phyloP scores from a whole-genome alignment of 2,797 vertebrate genomes.

The Pangasius macronema region DNA sequence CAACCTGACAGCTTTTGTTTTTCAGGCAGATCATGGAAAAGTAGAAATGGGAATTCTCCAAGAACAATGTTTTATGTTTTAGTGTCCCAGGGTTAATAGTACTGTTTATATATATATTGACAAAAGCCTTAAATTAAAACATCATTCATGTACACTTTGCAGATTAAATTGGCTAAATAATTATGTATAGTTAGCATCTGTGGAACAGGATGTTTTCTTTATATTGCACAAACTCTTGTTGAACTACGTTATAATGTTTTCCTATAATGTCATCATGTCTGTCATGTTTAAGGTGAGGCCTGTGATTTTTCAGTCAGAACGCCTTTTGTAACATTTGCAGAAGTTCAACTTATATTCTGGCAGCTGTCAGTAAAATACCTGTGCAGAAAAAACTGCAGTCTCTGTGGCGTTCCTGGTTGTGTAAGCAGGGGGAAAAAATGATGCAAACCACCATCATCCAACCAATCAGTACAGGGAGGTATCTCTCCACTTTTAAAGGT shows the following conservation, averaged over 20 bases:
- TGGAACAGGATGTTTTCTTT: background rate
- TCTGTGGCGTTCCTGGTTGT: background rate
- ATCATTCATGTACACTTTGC: background rate
- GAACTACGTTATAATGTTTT: background rate
- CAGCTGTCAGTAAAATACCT: slow-evolving; percentile 16
- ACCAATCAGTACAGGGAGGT: background rate
- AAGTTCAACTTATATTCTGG: slow-evolving; percentile 5
- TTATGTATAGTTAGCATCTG: background rate
- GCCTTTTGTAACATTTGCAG: background rate
- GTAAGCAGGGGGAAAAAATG: background rate
- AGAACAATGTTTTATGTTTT: background rate
- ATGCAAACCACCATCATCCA: slow-evolving; percentile 19
- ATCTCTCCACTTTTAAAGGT: background rate
- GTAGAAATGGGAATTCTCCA: background rate
- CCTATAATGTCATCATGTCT: background rate
- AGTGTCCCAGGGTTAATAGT: background rate
- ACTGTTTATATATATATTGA: background rate
- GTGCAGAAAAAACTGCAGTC: background rate
- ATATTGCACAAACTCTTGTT: background rate
- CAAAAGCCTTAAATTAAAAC: background rate
- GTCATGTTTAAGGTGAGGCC: background rate
- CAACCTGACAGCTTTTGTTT: slow-evolving; percentile 1
- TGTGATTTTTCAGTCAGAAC: background rate
- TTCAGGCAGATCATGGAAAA: background rate
- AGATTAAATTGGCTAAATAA: background rate